Evolutionary conservation across 2,113 vertebrate species (phyloP).

Genomic region (Cygnus buccinator): DNA sequence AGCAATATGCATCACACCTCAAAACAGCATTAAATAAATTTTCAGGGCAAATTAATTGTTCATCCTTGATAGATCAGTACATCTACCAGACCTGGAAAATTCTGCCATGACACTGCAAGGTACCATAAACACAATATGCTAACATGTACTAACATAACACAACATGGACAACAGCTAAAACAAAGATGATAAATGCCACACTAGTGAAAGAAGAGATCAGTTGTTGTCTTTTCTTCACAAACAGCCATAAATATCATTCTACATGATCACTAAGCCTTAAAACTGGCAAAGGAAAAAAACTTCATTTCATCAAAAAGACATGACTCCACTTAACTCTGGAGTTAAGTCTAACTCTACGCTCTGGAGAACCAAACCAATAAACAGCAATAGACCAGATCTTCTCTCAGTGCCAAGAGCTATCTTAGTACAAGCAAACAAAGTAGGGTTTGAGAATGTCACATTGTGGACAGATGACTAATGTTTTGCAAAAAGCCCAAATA

Average conservation of each 20-base stretch:
- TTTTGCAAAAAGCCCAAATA: not conserved
- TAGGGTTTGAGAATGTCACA: not conserved
- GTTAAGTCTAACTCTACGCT: not conserved
- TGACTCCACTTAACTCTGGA: not conserved
- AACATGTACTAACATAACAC: not conserved
- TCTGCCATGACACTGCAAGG: not conserved
- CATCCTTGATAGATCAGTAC: not conserved
- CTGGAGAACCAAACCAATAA: not conserved
- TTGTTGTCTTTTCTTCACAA: not conserved
- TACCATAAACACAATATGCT: not conserved
- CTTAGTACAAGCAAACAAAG: not conserved
- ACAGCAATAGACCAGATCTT: rapidly evolving
- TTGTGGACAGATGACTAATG: not conserved
- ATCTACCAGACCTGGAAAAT: not conserved
- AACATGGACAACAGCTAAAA: not conserved
- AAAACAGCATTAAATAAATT: not conserved
- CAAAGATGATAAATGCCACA: not conserved
- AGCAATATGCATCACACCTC: not conserved
- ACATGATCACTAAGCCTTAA: not conserved
- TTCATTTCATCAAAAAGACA: not conserved
- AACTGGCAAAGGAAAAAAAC: not conserved
- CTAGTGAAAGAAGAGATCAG: not conserved
- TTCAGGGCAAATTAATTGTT: not conserved
- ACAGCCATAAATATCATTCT: not conserved
- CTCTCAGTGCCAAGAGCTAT: not conserved